Base-by-base conservation (phyloP, 1,140 invertebrate species). In the Neotoxoptera formosana region DNA sequence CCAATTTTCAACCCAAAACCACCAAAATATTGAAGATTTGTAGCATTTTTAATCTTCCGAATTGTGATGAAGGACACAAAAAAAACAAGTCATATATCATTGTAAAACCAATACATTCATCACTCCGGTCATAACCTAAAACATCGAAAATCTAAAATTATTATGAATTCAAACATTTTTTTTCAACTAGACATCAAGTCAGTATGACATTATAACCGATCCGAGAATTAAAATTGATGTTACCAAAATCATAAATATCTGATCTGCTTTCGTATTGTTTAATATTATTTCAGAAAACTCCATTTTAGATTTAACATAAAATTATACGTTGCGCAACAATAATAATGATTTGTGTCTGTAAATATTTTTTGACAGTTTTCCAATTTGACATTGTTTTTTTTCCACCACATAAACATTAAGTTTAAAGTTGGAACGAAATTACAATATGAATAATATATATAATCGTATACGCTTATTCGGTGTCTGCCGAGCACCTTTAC, bases 401-500 rank as follows among this genome's bases (percentile, higher is more conserved):
- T 76, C n/a, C 4, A 14, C 41, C 7, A 84, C 36, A 41, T 84
- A 45, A 83, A 84, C 83, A 84, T 25, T 25, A 84, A 4, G 36
- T 84, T 84, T 41, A 83, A 34, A 41, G 17, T 87, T 51, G 30
- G 17, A 87, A 87, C 86, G 30, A 87, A 48, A 87, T 87, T 87
- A 51, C 45, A 9, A 34, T 48, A 48, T 87, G 25, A 87, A 87
- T 87, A 87, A 87, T 87, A 87, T 87, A 87, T 87, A 87, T 87
- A n/a, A 17, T n/a, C n/a, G n/a, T 76, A n/a, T n/a, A 76, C 60
- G 60, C 51, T 53, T 76, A 17, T 76, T n/a, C 83, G 34, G 41
- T 84, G 36, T n/a, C 60, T 76, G 60, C 60, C 6, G 30, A 67
- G 30, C 60, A n/a, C 30, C 14, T 76, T 20, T 76, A 76, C n/a